Evolutionary conservation across 2,888 invertebrate genomes (phyloP).

Genomic region (Ormyrus pomaceus): DNA sequence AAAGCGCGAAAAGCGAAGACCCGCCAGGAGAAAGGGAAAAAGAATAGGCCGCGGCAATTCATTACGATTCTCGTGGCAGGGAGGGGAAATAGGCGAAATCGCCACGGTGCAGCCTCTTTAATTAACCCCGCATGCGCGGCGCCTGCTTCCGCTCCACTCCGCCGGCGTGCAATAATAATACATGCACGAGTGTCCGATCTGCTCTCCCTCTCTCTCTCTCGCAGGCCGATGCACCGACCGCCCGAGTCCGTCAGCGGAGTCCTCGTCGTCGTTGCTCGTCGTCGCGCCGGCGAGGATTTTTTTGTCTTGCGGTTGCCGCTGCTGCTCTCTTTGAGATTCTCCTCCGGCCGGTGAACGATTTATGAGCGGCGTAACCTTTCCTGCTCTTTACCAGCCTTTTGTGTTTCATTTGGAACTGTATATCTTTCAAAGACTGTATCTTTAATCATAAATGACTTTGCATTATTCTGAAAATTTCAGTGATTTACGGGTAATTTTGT

Average conservation of each 20-base stretch:
- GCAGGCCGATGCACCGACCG: conserved; percentile 17
- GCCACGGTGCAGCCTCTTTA: conserved; percentile 65
- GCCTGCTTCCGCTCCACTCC: conserved; percentile 44
- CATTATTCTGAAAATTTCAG: no score
- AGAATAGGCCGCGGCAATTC: no score
- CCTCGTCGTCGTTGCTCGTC: conserved; percentile 4
- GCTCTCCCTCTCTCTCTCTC: neutral
- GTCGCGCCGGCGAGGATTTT: conserved; percentile 12
- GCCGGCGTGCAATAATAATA: conserved; percentile 56
- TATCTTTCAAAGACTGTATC: no score
- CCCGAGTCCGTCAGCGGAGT: neutral
- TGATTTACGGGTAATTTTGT: no score
- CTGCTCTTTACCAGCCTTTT: neutral
- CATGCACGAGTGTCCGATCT: conserved; percentile 55
- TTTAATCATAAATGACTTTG: no score
- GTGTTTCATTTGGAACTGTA: no score
- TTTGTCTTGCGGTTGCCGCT: neutral
- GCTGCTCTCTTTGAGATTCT: neutral
- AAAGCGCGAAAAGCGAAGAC: no score
- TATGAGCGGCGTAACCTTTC: conserved; percentile 48
- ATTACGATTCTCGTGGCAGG: no score
- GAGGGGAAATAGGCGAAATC: no score
- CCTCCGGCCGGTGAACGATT: conserved; percentile 14
- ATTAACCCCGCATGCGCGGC: conserved; percentile 66
- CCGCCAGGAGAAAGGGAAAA: no score